Evolutionary conservation across 2,113 vertebrate genomes (phyloP).

Genomic region (Hippocampus zosterae): DNA sequence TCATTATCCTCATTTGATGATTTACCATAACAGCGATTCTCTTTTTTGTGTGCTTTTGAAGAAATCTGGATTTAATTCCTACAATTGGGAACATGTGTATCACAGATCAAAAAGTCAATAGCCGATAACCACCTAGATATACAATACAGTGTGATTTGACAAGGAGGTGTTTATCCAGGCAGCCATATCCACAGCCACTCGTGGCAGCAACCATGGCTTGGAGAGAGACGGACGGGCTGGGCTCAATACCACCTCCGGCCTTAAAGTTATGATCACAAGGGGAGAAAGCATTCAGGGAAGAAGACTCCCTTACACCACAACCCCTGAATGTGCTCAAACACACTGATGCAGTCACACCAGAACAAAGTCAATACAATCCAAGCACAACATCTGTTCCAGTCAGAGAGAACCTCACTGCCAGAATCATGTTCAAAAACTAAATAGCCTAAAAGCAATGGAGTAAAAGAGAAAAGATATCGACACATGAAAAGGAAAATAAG

Average conservation of each 20-base stretch:
- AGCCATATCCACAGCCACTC: conserved; percentile 23
- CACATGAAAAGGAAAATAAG: conserved; percentile 53
- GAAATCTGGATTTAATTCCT: conserved; percentile 24
- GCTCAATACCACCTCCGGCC: conserved; percentile 34
- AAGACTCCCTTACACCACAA: conserved; percentile 49
- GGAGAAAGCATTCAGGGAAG: conserved; percentile 28
- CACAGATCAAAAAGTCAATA: conserved; percentile 42
- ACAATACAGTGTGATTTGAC: conserved; percentile 37
- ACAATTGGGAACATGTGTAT: conserved; percentile 45
- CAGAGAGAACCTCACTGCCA: conserved; percentile 51
- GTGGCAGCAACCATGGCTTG: conserved; percentile 9
- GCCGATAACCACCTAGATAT: conserved; percentile 41
- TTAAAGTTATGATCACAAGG: conserved; percentile 28
- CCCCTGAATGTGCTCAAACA: conserved; percentile 47
- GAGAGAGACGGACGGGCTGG: conserved; percentile 27
- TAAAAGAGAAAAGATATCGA: conserved; percentile 55
- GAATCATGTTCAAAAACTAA: conserved; percentile 62
- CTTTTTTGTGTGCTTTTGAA: conserved; percentile 9
- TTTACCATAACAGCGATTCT: conserved; percentile 1
- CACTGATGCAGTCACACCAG: conserved; percentile 46
- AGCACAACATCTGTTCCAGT: conserved; percentile 68
- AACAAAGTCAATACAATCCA: conserved; percentile 62
- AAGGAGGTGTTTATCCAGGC: conserved; percentile 41
- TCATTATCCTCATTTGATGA: not conserved
- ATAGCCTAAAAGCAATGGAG: conserved; percentile 58